A percentile compares a stretch with the other conserved stretches of the same genome.
These are phyloP conservation scores for Steinernema scapterisci DNA, from an alignment of 2,888 invertebrate genomes.

Conservation along the genomic window DNA sequence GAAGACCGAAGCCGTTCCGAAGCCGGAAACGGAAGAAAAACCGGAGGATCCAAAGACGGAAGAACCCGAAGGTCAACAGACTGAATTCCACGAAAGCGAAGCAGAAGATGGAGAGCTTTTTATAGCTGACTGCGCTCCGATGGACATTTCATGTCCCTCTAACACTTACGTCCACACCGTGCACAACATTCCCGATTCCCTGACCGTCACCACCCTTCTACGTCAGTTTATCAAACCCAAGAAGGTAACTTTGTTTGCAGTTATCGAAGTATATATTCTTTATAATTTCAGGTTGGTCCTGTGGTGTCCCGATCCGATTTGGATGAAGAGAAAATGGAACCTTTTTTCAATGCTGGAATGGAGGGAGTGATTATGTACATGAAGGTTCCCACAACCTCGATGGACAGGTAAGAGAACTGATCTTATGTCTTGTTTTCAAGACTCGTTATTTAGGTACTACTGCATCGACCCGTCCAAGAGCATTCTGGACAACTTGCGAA, in stretches of 20 bases:
- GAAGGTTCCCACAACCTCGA: conserved; percentile 46
- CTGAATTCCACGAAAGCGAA: conserved; percentile 14
- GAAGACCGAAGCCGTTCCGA: neutral
- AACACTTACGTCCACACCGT: conserved; percentile 50
- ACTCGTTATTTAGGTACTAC: conserved; percentile 52
- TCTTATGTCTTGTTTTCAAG: neutral
- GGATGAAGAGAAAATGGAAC: conserved; percentile 50
- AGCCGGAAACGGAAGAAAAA: neutral
- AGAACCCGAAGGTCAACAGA: conserved; percentile 3
- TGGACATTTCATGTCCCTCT: neutral
- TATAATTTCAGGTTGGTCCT: conserved; percentile 47
- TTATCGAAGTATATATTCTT: too few species aligned
- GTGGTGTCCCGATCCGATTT: conserved; percentile 59
- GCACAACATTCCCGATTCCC: conserved; percentile 60
- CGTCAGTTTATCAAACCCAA: conserved; percentile 50
- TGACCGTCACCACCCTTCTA: conserved; percentile 54
- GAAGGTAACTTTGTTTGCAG: neutral
- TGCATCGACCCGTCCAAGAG: conserved; percentile 50
- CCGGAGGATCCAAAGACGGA: neutral
- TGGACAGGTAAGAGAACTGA: conserved; percentile 28
- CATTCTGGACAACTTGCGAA: conserved; percentile 59
- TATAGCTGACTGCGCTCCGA: neutral
- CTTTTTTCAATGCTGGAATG: conserved; percentile 53
- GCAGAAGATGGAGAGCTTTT: conserved; percentile 9
- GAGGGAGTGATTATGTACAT: conserved; percentile 57